phyloP scores from a whole-genome alignment of 2,888 invertebrate genomes.

The Sialis lutaria region DNA sequence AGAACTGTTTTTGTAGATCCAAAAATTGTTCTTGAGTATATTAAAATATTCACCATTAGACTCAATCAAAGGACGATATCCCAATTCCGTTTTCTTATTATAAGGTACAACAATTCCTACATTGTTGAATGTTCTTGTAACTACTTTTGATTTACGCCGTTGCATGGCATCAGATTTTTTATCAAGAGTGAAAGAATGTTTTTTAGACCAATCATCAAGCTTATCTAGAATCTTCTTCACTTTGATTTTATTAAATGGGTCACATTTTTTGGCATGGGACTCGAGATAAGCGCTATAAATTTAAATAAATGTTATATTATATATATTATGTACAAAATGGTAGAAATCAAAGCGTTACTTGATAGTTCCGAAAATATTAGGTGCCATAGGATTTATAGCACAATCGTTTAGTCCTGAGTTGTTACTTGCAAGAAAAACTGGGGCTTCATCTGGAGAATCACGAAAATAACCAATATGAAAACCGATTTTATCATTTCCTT shows the following conservation, averaged over 20 bases:
- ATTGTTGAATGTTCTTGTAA: conserved; percentile 60
- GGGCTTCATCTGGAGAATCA: conserved; percentile 57
- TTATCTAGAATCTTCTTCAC: conserved; percentile 40
- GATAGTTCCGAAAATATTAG: conserved; percentile 65
- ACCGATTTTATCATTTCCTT: conserved; percentile 46
- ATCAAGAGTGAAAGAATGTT: conserved; percentile 38
- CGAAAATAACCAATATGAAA: conserved; percentile 83
- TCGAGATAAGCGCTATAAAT: conserved; percentile 33
- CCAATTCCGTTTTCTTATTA: conserved; percentile 61
- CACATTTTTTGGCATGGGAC: conserved; percentile 29
- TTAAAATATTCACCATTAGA: conserved; percentile 34
- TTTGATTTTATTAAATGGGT: conserved; percentile 44
- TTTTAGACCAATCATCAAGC: conserved; percentile 42
- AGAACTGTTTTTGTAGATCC: conserved; percentile 1
- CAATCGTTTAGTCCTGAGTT: conserved; percentile 43
- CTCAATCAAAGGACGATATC: conserved; percentile 62
- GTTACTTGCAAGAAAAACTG: conserved; percentile 65
- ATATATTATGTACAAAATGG: neutral
- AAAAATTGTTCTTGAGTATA: too few relatives aligned
- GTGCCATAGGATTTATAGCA: conserved; percentile 50
- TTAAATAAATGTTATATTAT: conserved; percentile 6
- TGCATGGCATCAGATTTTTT: conserved; percentile 38
- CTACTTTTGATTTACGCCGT: conserved; percentile 38
- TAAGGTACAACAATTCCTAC: conserved; percentile 77
- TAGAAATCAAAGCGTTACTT: conserved; percentile 33